Percentiles rank a stretch among this genome's conserved stretches.
Evolutionary conservation across 2,797 vertebrate species (phyloP).

Genomic region (Bufotes viridis): DNA sequence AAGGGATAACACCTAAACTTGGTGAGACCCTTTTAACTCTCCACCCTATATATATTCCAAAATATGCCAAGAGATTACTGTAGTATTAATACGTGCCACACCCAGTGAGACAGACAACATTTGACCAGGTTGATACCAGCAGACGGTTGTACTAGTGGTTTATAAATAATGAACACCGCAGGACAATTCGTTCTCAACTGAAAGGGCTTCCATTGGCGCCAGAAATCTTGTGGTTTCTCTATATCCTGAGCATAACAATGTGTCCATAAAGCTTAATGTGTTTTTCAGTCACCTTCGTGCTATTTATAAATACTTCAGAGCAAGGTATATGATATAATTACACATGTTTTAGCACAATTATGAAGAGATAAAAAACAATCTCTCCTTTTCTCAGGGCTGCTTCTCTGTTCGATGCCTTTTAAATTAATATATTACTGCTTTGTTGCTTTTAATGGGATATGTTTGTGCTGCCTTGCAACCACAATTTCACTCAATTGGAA

Average conservation of each 20-base stretch:
- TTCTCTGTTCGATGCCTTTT: background rate
- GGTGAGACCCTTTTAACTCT: too few species aligned
- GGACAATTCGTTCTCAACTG: conserved; percentile 31
- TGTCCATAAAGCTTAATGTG: conserved; percentile 49
- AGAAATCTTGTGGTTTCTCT: conserved; percentile 43
- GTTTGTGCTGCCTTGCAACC: conserved; percentile 5
- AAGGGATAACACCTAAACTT: too few species aligned
- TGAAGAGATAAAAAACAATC: conserved; percentile 31
- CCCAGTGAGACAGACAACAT: background rate
- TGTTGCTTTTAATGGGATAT: conserved; percentile 29
- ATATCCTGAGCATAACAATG: conserved; percentile 43
- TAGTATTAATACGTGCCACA: background rate
- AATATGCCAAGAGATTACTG: background rate
- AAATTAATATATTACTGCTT: conserved; percentile 26
- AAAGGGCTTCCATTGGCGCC: conserved; percentile 38
- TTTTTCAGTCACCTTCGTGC: conserved; percentile 44
- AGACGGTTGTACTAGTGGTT: conserved; percentile 4
- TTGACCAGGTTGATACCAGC: background rate
- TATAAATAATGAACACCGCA: conserved; percentile 29
- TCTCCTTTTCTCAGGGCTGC: background rate
- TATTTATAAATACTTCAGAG: conserved; percentile 47
- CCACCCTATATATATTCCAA: background rate
- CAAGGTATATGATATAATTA: conserved; percentile 42
- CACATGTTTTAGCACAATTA: conserved; percentile 41
- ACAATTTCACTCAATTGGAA: conserved; percentile 21